Percentiles rank a stretch among this genome's conserved stretches.
These are phyloP conservation scores for Drosophila tani DNA, from an alignment of 1,140 invertebrate genomes.

Conservation along the genomic window DNA sequence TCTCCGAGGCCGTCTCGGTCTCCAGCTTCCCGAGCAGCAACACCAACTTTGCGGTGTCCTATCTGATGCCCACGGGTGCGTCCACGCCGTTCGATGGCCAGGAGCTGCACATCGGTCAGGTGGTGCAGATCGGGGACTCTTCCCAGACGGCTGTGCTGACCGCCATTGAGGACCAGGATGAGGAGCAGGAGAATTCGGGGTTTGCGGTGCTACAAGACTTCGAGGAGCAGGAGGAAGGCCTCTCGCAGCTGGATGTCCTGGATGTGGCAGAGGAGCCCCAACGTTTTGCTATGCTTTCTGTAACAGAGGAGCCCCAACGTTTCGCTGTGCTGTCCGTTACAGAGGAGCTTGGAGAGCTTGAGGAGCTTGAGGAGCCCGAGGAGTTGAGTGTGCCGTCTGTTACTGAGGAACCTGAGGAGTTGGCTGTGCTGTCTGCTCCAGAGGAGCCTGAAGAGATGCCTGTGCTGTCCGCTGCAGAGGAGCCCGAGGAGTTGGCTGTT, in stretches of 20 bases:
- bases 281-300: neutral
- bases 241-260: neutral
- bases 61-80: constrained; percentile 42
- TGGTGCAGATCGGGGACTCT: constrained; percentile 50
- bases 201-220: neutral
- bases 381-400: too few relatives aligned
- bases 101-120: constrained; percentile 56
- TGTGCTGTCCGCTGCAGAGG: neutral
- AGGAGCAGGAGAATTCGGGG: neutral
- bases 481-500: neutral
- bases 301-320: too few relatives aligned
- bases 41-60: constrained; percentile 43
- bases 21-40: constrained; percentile 19
- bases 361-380: too few relatives aligned
- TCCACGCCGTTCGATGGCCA: constrained; percentile 25
- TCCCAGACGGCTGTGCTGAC: constrained; percentile 15
- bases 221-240: neutral
- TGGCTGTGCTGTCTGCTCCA: neutral
- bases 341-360: too few relatives aligned
- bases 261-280: neutral
- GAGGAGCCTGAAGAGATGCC: neutral
- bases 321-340: too few relatives aligned
- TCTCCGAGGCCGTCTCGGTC: constrained; percentile 43
- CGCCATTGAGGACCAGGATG: constrained; percentile 1
- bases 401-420: neutral